phyloP scores from a whole-genome alignment of 2,888 invertebrate species.

The Hyles lineata region DNA sequence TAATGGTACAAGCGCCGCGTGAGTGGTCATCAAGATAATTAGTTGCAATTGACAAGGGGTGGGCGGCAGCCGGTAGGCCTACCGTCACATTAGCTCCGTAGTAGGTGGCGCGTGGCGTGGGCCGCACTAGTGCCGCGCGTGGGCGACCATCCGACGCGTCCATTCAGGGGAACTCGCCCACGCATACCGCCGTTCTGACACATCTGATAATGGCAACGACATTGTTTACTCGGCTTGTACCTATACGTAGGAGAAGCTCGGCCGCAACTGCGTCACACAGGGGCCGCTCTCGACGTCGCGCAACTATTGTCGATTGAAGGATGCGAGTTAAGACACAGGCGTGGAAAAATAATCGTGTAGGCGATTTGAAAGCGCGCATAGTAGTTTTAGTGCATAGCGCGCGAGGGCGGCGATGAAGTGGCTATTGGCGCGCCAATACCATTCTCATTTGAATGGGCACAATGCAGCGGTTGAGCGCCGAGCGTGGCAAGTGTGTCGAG shows the following conservation, averaged over 20 bases:
- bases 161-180: slow-evolving; percentile 75
- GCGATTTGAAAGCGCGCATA: slow-evolving; percentile 53
- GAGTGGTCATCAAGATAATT: slow-evolving; percentile 59
- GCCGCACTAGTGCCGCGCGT: slow-evolving; percentile 48
- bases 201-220: slow-evolving; percentile 66
- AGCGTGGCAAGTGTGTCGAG: slow-evolving; percentile 35
- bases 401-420: slow-evolving; percentile 37
- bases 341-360: slow-evolving; percentile 46
- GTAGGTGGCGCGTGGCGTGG: slow-evolving; percentile 47
- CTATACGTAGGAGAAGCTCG: slow-evolving; percentile 50
- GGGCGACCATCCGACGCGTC: slow-evolving; percentile 66
- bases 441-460: slow-evolving; percentile 71
- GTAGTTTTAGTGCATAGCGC: slow-evolving; percentile 59
- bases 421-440: slow-evolving; percentile 64
- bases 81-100: slow-evolving; percentile 33
- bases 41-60: slow-evolving; percentile 52
- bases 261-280: neutral
- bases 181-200: slow-evolving; percentile 59
- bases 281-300: neutral
- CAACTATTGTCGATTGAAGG: slow-evolving; percentile 27
- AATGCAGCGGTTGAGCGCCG: slow-evolving; percentile 47
- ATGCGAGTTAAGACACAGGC: neutral
- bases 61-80: slow-evolving; percentile 35
- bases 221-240: slow-evolving; percentile 57
- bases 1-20: slow-evolving; percentile 58